Evolutionary conservation across 2,797 vertebrate species (phyloP).

Genomic region (Lophius americanus): DNA sequence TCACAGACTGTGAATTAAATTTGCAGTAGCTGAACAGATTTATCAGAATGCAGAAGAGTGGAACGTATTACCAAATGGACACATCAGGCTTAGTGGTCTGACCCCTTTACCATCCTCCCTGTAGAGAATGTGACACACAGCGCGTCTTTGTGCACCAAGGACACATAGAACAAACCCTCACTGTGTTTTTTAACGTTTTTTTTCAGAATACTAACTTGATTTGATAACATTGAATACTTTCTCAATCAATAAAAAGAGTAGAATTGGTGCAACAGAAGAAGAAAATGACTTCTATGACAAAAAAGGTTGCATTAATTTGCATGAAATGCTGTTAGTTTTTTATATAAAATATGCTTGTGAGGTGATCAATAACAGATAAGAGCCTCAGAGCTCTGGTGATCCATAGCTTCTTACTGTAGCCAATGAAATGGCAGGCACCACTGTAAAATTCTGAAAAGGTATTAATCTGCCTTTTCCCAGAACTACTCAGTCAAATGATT

Average conservation of each 20-base stretch:
- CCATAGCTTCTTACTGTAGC: no score
- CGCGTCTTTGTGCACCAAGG: slow-evolving; percentile 20
- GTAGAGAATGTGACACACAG: slow-evolving; percentile 48
- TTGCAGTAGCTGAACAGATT: slow-evolving; percentile 24
- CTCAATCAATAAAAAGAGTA: slow-evolving; percentile 4
- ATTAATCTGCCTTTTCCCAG: no score
- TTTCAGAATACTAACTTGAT: not conserved
- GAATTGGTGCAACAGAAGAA: not conserved
- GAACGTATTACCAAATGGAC: slow-evolving; percentile 45
- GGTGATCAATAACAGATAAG: no score
- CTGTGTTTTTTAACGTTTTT: not conserved
- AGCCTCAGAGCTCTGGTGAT: no score
- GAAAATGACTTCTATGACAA: not conserved
- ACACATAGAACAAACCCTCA: slow-evolving; percentile 11
- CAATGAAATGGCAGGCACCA: no score
- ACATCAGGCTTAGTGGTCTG: slow-evolving; percentile 53
- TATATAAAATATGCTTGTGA: no score
- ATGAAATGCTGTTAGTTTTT: no score
- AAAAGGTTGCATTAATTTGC: no score
- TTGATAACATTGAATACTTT: not conserved
- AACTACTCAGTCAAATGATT: no score
- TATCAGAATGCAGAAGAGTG: slow-evolving; percentile 33
- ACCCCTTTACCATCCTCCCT: slow-evolving; percentile 47
- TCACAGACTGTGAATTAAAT: slow-evolving; percentile 20
- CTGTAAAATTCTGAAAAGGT: no score